These are phyloP conservation scores for Tipula vernalis DNA, from an alignment of 2,888 invertebrate genomes.

Conservation along the genomic window DNA sequence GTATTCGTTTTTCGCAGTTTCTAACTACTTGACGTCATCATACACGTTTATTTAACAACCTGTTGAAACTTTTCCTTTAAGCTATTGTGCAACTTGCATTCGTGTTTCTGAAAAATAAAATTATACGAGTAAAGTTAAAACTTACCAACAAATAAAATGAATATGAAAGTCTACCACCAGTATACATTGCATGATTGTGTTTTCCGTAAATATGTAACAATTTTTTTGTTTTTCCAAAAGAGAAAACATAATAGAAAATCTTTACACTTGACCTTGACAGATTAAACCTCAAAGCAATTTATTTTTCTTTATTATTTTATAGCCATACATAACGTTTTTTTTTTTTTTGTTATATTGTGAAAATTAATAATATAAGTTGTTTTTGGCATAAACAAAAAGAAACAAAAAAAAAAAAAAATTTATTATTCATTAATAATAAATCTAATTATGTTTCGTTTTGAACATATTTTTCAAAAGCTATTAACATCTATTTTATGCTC, in stretches of 20 bases:
- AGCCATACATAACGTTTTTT: too few species aligned
- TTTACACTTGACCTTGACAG: neutral
- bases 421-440: neutral
- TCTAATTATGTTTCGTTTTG: neutral
- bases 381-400: neutral
- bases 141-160: neutral
- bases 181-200: neutral
- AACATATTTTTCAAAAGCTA: neutral
- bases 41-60: too few species aligned
- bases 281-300: neutral
- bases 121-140: neutral
- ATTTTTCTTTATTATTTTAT: neutral
- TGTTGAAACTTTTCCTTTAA: neutral
- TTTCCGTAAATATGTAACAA: neutral
- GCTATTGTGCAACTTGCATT: neutral
- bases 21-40: too few species aligned
- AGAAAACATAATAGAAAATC: neutral
- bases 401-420: neutral
- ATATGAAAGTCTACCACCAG: too few species aligned
- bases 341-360: neutral
- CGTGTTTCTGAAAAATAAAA: neutral
- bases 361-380: neutral
- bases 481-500: neutral
- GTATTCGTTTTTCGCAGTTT: too few species aligned
- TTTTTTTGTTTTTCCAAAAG: neutral